Evolutionary conservation across 1,140 invertebrate species (phyloP).

Genomic region (Pogonognathellus flavescens): DNA sequence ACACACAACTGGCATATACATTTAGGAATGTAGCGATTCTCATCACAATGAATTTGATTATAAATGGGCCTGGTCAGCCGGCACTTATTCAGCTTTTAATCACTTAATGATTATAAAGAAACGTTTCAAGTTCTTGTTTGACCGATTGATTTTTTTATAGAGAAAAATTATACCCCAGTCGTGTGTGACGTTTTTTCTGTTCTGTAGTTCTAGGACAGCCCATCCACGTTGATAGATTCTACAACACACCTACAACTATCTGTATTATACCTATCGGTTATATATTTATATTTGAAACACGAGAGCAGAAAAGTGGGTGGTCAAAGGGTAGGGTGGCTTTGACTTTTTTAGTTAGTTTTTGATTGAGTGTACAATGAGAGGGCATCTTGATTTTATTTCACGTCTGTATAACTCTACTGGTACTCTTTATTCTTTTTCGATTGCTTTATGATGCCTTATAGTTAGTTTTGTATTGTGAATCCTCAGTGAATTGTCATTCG

Average conservation of each 20-base stretch:
- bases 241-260: not conserved
- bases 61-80: not conserved
- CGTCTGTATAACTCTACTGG: no score
- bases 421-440: no score
- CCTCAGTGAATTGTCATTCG: no score
- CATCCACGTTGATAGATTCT: no score
- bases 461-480: no score
- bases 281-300: not conserved
- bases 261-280: not conserved
- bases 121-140: slow-evolving; percentile 5
- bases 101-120: slow-evolving; percentile 19
- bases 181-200: not conserved
- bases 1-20: no score
- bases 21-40: no score
- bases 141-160: slow-evolving; percentile 11
- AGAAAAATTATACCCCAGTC: not conserved
- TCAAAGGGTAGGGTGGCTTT: slow-evolving; percentile 58
- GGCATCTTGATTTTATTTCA: no score
- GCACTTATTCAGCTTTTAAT: slow-evolving; percentile 18
- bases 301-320: slow-evolving; percentile 62
- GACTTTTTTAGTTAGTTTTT: not conserved
- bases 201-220: not conserved
- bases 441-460: no score
- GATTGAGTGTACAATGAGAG: not conserved
- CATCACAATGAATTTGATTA: not conserved